These are phyloP conservation scores for Pollenia angustigena DNA, from an alignment of 2,888 invertebrate genomes.

Conservation along the genomic window DNA sequence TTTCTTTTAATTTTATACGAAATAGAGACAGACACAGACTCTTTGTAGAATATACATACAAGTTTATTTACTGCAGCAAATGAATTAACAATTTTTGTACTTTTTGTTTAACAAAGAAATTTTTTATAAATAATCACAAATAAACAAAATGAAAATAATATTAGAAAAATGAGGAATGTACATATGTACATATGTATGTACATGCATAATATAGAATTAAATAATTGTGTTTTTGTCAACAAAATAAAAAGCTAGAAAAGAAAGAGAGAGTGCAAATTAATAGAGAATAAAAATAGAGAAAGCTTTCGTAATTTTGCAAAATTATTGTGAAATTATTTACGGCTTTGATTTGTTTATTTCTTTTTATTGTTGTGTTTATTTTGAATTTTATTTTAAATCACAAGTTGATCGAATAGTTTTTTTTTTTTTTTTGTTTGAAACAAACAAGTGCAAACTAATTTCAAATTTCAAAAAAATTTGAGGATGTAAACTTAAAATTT, in stretches of 20 bases:
- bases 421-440: not conserved
- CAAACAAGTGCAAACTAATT: not conserved
- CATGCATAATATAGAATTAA: conserved; percentile 34
- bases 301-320: conserved; percentile 66
- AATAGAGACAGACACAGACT: not conserved
- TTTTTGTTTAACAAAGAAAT: conserved; percentile 37
- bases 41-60: not conserved
- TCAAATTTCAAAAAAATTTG: too few relatives aligned
- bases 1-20: not conserved
- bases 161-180: not conserved
- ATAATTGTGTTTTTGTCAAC: conserved; percentile 44
- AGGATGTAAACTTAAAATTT: too few relatives aligned
- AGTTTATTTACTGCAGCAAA: conserved; percentile 3
- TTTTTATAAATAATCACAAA: conserved; percentile 49
- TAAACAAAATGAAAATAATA: conserved; percentile 38
- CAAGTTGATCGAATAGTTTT: not conserved
- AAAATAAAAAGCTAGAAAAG: conserved; percentile 43
- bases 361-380: not conserved
- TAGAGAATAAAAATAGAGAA: conserved; percentile 48
- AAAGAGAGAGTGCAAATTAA: conserved; percentile 71
- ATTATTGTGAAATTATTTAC: conserved; percentile 68
- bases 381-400: conserved; percentile 13
- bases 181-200: too few relatives aligned
- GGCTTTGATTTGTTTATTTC: conserved; percentile 48
- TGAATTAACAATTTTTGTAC: conserved; percentile 8